Evolutionary conservation across 2,797 vertebrate species (phyloP).

Genomic region (Chrysolophus pictus): DNA sequence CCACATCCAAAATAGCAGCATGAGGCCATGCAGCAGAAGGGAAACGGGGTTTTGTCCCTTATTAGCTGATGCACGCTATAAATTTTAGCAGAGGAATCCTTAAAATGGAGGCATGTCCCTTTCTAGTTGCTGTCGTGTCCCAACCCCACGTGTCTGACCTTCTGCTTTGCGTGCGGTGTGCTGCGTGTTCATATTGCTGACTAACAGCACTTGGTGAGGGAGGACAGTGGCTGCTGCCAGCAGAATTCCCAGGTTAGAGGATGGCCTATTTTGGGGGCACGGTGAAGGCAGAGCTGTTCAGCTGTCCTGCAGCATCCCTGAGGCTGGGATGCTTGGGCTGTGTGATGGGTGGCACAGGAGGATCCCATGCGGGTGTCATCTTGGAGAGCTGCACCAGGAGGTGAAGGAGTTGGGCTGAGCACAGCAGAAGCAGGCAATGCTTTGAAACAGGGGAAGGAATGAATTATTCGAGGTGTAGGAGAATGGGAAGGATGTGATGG

Average conservation of each 20-base stretch:
- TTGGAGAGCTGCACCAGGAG: background rate
- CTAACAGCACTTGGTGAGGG: constrained; percentile 40
- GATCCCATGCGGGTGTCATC: background rate
- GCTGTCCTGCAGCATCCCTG: background rate
- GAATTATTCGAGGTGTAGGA: background rate
- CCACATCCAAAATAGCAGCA: constrained; percentile 68
- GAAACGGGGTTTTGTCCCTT: constrained; percentile 36
- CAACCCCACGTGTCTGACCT: background rate
- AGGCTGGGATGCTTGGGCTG: background rate
- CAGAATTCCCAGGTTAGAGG: constrained; percentile 52
- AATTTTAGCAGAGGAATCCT: constrained; percentile 34
- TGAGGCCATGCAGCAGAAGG: constrained; percentile 31
- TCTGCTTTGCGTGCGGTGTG: background rate
- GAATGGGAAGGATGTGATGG: background rate
- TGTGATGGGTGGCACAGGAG: background rate
- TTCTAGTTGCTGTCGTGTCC: background rate
- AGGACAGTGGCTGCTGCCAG: constrained; percentile 40
- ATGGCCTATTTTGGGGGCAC: constrained; percentile 49
- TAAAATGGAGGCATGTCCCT: background rate
- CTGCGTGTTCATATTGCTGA: constrained; percentile 26
- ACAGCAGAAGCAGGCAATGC: background rate
- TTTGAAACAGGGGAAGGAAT: background rate
- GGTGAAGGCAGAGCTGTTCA: constrained; percentile 35
- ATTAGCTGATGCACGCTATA: background rate
- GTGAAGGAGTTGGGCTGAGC: background rate